A percentile compares a stretch with the other conserved stretches of the same genome.
Conservation (phyloP, 2,888 invertebrate species). For the Drosophila ustulata region DNA sequence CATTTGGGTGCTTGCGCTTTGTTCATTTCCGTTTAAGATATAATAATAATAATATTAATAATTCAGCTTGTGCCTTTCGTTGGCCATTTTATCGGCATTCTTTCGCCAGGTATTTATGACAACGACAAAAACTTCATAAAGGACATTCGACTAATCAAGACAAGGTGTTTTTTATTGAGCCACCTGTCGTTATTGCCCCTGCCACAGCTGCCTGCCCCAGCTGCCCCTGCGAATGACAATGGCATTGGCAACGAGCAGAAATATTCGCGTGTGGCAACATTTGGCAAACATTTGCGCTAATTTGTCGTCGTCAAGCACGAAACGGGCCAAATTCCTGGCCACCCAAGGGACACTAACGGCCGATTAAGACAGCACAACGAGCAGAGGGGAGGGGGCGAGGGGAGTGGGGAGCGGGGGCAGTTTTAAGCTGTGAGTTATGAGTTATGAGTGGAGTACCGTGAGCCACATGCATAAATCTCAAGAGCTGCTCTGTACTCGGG, state of each 20-base stretch:
- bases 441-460: slow-evolving; percentile 56
- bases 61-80: background rate
- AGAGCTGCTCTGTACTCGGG: slow-evolving; percentile 1
- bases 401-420: background rate
- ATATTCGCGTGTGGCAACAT: slow-evolving; percentile 45
- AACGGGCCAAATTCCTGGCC: slow-evolving; percentile 12
- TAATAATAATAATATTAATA: slow-evolving; percentile 8
- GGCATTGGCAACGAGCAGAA: slow-evolving; percentile 11
- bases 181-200: slow-evolving; percentile 43
- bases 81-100: slow-evolving; percentile 22
- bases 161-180: slow-evolving; percentile 60
- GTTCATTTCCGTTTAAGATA: background rate
- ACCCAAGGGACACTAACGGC: slow-evolving; percentile 2
- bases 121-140: slow-evolving; percentile 9
- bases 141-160: slow-evolving; percentile 42
- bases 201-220: background rate
- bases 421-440: slow-evolving; percentile 32
- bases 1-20: background rate
- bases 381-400: background rate
- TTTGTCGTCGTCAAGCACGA: slow-evolving; percentile 67
- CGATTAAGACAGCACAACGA: background rate
- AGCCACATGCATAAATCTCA: slow-evolving; percentile 60
- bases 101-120: slow-evolving; percentile 27
- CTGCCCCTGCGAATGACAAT: background rate
- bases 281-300: slow-evolving; percentile 55